These are phyloP conservation scores for Gobio occitaniae DNA, from an alignment of 2,797 vertebrate genomes.

Conservation along the genomic window DNA sequence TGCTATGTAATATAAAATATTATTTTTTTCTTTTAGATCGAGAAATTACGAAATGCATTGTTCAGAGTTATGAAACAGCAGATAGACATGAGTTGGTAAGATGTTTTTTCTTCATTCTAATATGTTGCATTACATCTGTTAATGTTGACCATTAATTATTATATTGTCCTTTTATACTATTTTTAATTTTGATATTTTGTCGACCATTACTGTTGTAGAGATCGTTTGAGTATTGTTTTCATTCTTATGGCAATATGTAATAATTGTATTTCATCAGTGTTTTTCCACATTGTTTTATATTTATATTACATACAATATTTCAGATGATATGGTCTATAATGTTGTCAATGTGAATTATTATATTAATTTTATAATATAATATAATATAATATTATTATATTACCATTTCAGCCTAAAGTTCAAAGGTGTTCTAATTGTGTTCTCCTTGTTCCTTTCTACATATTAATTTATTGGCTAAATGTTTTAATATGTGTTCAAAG, in stretches of 20 bases:
- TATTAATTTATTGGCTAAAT: neutral
- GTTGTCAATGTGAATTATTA: neutral
- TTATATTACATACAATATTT: neutral
- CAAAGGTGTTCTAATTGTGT: neutral
- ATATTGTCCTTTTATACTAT: neutral
- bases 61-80: slow-evolving; percentile 85
- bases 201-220: neutral
- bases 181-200: neutral
- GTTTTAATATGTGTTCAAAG: slow-evolving; percentile 63
- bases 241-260: neutral
- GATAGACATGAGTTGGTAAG: slow-evolving; percentile 85
- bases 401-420: neutral
- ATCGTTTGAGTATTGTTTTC: neutral
- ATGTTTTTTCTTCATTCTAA: neutral
- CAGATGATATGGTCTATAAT: neutral
- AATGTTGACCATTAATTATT: neutral
- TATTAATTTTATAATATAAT: neutral
- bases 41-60: slow-evolving; percentile 89
- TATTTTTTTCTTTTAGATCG: slow-evolving; percentile 80
- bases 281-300: neutral
- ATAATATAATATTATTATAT: neutral
- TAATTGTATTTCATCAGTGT: neutral
- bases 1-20: neutral
- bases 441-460: neutral
- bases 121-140: neutral